Base-by-base conservation (phyloP, 2,797 vertebrate genomes). In the Parotocinclus haroldoi region DNA sequence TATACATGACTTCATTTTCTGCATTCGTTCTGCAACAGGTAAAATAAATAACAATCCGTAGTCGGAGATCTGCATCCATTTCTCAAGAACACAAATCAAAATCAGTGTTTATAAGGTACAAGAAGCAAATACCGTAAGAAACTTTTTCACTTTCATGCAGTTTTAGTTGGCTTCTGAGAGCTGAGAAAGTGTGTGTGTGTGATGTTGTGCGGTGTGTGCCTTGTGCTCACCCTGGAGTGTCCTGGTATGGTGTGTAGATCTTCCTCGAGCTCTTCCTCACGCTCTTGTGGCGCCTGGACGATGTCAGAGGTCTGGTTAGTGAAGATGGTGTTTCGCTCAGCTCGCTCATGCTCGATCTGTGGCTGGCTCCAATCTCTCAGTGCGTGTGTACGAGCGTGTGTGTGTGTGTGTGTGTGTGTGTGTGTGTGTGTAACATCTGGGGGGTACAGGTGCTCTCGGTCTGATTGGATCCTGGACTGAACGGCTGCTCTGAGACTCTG, bases 211-310 rank as follows among this genome's bases (percentile, higher is more conserved):
- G 13, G 27, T 17, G 52, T 65, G 18, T 10, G 16, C 42, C 11
- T 8, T 27, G 10, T 13, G 70, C 91, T 90, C 80, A 95, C 95
- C 91, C 91, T 68, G 88, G 85, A 37, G 91, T 88, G 69, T 93
- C 87, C 74, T 86, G 89, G 83, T 89, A 95, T 1, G 85, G 74
- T 18, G 88, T 88, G 77, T 89, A 93, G 79, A 92, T 89, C 79
- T 89, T 87, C 69, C 8, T 85, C 70, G 88, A 89, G n/a, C 91
- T 93, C 54, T 91, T 89, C 75, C 91, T 89, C 58, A 88, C 78
- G 11, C 88, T 92, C 61, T 90, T 91, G 46, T 92, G 83, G 72
- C 90, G 91, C 65, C 87, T 93, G 74, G 90, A 76, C 50, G 87
- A 69, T 69, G 83, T 87, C 57, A 88, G 69, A 1, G 86, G 68